phyloP scores from a whole-genome alignment of 2,113 vertebrate species.

The Mirza zaza region DNA sequence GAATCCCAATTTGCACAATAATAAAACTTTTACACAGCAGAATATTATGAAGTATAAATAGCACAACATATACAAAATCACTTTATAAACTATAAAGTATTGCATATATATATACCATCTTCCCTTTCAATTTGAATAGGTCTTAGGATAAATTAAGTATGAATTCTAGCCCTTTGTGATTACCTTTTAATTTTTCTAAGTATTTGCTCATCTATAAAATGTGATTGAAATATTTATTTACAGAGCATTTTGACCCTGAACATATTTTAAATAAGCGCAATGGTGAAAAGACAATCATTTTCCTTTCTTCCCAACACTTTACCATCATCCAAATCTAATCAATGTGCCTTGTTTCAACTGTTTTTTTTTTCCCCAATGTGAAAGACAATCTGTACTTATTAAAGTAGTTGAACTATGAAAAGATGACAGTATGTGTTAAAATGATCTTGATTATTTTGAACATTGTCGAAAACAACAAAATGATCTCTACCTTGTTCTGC shows the following conservation, averaged over 20 bases:
- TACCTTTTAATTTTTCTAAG: background rate
- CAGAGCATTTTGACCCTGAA: background rate
- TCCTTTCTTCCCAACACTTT: background rate
- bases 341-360: background rate
- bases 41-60: background rate
- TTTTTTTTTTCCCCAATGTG: background rate
- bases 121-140: background rate
- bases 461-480: background rate
- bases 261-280: background rate
- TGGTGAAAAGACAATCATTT: background rate
- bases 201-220: background rate
- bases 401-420: conserved; percentile 20
- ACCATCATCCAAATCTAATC: background rate
- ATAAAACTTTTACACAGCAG: background rate
- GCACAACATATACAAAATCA: background rate
- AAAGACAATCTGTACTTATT: conserved; percentile 25
- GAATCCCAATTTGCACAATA: background rate
- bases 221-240: conserved; percentile 8
- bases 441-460: background rate
- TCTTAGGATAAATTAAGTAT: background rate
- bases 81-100: background rate
- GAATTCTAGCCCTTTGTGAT: background rate
- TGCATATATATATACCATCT: background rate
- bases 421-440: background rate
- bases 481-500: conserved; percentile 7